Conservation (phyloP, 2,113 vertebrate genomes). For the Clarias magur region DNA sequence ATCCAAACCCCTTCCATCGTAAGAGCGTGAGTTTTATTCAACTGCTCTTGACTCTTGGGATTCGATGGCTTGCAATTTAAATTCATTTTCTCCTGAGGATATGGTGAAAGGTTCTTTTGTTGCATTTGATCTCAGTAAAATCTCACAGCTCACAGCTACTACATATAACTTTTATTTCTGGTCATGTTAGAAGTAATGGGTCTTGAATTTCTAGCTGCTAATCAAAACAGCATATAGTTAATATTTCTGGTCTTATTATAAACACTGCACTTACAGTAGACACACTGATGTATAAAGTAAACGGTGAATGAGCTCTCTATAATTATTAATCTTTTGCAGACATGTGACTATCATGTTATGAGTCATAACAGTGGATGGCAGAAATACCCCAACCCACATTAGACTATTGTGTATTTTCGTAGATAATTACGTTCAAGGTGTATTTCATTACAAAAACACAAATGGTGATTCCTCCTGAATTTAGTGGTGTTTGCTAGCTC, state of each 20-base stretch:
- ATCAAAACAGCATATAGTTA: neutral
- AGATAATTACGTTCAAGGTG: no score
- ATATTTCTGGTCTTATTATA: neutral
- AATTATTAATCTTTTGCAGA: neutral
- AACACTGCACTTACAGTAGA: neutral
- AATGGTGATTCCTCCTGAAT: no score
- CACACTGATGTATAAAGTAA: neutral
- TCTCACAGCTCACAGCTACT: neutral
- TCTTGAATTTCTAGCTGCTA: neutral
- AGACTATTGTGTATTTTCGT: no score
- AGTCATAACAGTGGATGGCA: no score
- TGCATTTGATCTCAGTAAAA: neutral
- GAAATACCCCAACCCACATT: no score
- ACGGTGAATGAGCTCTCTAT: neutral
- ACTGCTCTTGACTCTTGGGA: neutral
- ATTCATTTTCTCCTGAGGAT: neutral
- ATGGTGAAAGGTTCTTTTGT: neutral
- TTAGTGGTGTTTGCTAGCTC: no score
- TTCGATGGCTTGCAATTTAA: neutral
- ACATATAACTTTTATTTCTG: neutral
- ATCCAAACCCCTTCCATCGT: neutral
- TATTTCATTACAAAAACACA: no score
- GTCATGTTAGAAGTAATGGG: neutral
- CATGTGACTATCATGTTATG: no score
- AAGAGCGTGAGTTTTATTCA: neutral